Evolutionary conservation across 2,888 invertebrate genomes (phyloP).

Genomic region (Petrolisthes manimaculis): DNA sequence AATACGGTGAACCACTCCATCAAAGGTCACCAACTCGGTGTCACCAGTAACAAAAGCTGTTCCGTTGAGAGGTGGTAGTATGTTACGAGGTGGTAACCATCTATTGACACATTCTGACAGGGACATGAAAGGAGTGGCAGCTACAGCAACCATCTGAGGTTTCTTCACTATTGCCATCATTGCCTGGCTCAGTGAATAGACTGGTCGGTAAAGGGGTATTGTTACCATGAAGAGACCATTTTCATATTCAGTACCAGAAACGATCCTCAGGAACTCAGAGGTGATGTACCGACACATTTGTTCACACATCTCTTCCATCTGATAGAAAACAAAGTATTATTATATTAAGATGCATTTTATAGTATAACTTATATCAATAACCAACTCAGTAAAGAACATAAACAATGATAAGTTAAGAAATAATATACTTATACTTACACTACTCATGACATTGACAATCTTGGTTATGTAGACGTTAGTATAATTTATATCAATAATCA

Average conservation of each 20-base stretch:
- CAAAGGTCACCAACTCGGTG: slow-evolving; percentile 40
- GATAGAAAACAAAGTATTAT: neutral
- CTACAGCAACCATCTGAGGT: neutral
- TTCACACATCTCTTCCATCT: neutral
- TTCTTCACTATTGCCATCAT: neutral
- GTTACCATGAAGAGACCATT: neutral
- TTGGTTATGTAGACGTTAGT: too few species aligned
- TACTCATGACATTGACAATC: neutral
- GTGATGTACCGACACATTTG: neutral
- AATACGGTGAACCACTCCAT: slow-evolving; percentile 7
- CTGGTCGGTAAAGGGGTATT: slow-evolving; percentile 17
- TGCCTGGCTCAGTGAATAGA: slow-evolving; percentile 17
- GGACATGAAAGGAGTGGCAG: neutral
- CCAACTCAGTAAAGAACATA: too few species aligned
- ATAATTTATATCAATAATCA: too few species aligned
- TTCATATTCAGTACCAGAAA: neutral
- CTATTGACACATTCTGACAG: slow-evolving; percentile 11
- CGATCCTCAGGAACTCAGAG: neutral
- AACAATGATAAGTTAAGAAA: too few species aligned
- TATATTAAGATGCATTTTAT: too few species aligned
- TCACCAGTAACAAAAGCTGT: slow-evolving; percentile 32
- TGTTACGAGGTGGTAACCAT: neutral
- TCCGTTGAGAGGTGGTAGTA: slow-evolving; percentile 26
- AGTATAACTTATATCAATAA: too few species aligned
- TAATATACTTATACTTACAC: too few species aligned